These are phyloP conservation scores for Magallana gigas DNA, from an alignment of 1,140 invertebrate genomes.

Conservation along the genomic window DNA sequence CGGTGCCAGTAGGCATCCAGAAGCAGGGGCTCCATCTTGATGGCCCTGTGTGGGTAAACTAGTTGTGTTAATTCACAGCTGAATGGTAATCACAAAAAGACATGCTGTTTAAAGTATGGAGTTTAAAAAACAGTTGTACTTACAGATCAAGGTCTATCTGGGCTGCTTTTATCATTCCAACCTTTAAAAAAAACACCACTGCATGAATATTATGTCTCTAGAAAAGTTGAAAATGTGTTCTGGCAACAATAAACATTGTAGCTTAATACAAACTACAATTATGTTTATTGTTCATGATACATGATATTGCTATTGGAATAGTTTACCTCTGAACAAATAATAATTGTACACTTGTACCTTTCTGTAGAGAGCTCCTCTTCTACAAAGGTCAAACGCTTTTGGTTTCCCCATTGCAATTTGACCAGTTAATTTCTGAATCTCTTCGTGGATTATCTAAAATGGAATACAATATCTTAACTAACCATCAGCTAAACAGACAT, in stretches of 20 bases:
- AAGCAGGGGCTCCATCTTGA: constrained; percentile 74
- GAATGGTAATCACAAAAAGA: not conserved
- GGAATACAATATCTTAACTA: no score
- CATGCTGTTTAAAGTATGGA: not conserved
- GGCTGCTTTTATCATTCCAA: constrained; percentile 73
- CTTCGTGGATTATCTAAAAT: constrained; percentile 71
- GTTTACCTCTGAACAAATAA: not conserved
- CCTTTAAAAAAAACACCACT: constrained; percentile 53
- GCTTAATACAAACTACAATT: no score
- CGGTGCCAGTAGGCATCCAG: constrained; percentile 79
- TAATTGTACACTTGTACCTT: constrained; percentile 67
- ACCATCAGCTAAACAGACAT: no score
- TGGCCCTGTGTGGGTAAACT: constrained; percentile 68
- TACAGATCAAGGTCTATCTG: constrained; percentile 70
- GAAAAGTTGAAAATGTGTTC: no score
- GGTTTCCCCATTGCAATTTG: constrained; percentile 67
- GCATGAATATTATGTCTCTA: no score
- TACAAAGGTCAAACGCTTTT: constrained; percentile 75
- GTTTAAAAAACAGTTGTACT: not conserved
- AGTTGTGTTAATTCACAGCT: not conserved
- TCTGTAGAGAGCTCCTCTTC: constrained; percentile 76
- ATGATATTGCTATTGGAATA: not conserved
- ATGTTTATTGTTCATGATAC: no score
- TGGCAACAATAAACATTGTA: no score
- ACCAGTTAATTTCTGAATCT: constrained; percentile 73